Evolutionary conservation across 2,888 invertebrate species (phyloP).

Genomic region (Meliscaeva auricollis): DNA sequence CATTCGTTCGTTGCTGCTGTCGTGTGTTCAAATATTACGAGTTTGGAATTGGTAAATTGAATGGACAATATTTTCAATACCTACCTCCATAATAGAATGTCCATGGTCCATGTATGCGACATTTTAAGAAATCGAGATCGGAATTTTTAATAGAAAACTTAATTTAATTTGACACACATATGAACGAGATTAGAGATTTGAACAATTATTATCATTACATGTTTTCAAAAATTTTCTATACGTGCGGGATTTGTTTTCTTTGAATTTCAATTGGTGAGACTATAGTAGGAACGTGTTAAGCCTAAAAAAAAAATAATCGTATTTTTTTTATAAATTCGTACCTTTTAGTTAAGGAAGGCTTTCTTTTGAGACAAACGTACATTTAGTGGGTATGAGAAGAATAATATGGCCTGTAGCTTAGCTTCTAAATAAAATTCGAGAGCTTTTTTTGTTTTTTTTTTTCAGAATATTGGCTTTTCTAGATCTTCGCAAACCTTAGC

Average conservation of each 20-base stretch:
- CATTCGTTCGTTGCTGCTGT: constrained; percentile 11
- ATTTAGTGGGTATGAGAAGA: too few species aligned
- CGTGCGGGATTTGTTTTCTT: neutral
- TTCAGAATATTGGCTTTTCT: too few species aligned
- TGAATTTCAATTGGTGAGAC: neutral
- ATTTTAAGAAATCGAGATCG: constrained; percentile 30
- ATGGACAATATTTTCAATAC: constrained; percentile 10
- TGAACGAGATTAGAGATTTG: constrained; percentile 26
- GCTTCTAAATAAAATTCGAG: too few species aligned
- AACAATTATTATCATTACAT: constrained; percentile 32
- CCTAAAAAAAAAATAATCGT: too few species aligned
- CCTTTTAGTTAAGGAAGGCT: too few species aligned
- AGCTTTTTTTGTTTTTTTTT: too few species aligned
- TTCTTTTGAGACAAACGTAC: too few species aligned
- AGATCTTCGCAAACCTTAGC: too few species aligned
- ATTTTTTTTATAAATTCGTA: too few species aligned
- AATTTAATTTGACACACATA: constrained; percentile 37
- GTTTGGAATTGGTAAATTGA: constrained; percentile 62
- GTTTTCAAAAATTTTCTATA: neutral
- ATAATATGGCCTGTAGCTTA: too few species aligned
- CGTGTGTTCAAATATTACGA: constrained; percentile 54
- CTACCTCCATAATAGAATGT: neutral
- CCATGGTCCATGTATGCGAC: constrained; percentile 1
- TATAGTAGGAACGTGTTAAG: too few species aligned
- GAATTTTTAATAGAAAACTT: constrained; percentile 46